Evolutionary conservation across 2,797 vertebrate genomes (phyloP).

Genomic region (Rhodeus uyekii): DNA sequence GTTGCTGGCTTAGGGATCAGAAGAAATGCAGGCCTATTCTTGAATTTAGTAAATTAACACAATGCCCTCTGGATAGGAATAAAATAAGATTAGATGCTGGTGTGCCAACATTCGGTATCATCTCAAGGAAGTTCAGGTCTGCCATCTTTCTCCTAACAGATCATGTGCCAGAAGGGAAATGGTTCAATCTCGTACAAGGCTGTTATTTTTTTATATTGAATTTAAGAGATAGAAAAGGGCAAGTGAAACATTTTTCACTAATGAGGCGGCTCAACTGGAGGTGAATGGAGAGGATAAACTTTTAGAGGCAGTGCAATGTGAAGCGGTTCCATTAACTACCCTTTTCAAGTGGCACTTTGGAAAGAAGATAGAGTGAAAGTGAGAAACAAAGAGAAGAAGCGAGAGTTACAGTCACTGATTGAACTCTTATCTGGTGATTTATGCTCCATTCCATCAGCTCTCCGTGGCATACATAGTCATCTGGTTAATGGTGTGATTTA

Average conservation of each 20-base stretch:
- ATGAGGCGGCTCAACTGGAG: neutral
- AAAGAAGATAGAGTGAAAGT: constrained; percentile 3
- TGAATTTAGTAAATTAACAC: neutral
- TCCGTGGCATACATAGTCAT: neutral
- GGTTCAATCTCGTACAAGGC: neutral
- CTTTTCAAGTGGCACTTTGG: constrained; percentile 38
- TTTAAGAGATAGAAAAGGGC: constrained; percentile 24
- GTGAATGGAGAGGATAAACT: constrained; percentile 19
- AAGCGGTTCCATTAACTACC: constrained; percentile 18
- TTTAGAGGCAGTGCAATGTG: constrained; percentile 19
- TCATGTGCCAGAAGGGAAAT: neutral
- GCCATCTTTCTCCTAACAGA: neutral
- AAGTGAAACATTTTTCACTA: constrained; percentile 31
- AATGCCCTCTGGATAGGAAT: neutral
- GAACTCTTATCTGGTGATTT: constrained; percentile 44
- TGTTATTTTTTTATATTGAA: constrained; percentile 10
- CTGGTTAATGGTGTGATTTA: constrained; percentile 41
- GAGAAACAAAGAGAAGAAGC: neutral
- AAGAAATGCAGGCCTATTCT: neutral
- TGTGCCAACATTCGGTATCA: neutral
- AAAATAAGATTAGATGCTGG: neutral
- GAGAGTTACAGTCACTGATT: constrained; percentile 25
- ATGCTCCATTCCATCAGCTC: constrained; percentile 29
- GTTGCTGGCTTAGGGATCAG: neutral
- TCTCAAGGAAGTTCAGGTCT: neutral